A percentile compares a stretch with the other conserved stretches of the same genome.
Conservation (phyloP, 2,888 invertebrate species). For the Oxyscelio sp. region DNA sequence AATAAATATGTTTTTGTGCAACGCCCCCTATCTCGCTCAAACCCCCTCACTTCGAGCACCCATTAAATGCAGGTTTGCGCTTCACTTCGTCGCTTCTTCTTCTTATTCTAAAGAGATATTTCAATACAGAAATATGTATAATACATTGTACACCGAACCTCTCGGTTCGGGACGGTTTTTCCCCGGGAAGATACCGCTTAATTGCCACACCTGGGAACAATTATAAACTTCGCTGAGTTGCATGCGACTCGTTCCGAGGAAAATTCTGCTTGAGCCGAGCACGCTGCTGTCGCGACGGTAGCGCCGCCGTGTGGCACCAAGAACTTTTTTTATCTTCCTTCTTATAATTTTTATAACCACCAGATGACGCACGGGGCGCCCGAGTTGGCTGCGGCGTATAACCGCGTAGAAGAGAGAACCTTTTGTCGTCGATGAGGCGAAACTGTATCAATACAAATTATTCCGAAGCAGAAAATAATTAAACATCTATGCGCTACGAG, state of each 20-base stretch:
- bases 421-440: too few relatives aligned
- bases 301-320: not conserved
- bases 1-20: too few relatives aligned
- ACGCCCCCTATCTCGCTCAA: not conserved
- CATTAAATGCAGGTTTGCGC: slow-evolving; percentile 49
- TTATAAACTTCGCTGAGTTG: too few relatives aligned
- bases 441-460: too few relatives aligned
- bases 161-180: not conserved
- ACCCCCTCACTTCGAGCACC: slow-evolving; percentile 21
- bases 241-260: too few relatives aligned
- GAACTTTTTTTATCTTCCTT: slow-evolving; percentile 26
- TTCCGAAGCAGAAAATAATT: too few relatives aligned
- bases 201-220: not conserved
- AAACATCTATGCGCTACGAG: too few relatives aligned
- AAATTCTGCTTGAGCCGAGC: too few relatives aligned
- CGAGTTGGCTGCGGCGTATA: too few relatives aligned
- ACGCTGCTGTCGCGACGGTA: not conserved
- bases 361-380: too few relatives aligned
- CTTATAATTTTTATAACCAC: too few relatives aligned
- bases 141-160: not conserved
- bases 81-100: slow-evolving; percentile 58
- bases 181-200: not conserved
- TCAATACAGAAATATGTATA: slow-evolving; percentile 28
- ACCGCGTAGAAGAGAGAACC: too few relatives aligned
- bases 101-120: slow-evolving; percentile 18